phyloP scores from a whole-genome alignment of 2,113 vertebrate genomes.

The Erythrolamprus reginae region DNA sequence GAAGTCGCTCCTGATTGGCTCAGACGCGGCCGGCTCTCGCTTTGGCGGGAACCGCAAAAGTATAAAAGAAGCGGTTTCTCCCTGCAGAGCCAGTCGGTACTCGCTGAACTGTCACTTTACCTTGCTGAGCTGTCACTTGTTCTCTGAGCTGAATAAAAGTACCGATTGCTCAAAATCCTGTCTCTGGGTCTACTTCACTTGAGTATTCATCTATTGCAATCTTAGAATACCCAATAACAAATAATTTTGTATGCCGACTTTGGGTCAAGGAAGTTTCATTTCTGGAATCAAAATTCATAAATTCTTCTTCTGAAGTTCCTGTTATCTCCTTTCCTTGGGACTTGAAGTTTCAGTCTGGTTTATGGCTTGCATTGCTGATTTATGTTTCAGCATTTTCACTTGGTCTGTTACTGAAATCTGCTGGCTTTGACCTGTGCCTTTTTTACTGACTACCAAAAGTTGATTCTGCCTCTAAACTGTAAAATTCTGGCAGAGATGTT shows the following conservation, averaged over 20 bases:
- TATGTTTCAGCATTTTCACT: neutral
- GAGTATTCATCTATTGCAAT: neutral
- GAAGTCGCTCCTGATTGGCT: too few species aligned
- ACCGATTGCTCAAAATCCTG: too few species aligned
- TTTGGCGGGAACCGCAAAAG: too few species aligned
- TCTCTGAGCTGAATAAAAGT: too few species aligned
- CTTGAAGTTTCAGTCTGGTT: neutral
- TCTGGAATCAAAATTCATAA: neutral
- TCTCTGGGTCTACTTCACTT: too few species aligned
- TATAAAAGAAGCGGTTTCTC: too few species aligned
- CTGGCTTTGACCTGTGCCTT: neutral
- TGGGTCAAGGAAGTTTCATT: neutral
- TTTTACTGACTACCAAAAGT: neutral
- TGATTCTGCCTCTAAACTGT: neutral
- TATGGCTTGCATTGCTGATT: neutral
- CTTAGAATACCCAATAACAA: neutral
- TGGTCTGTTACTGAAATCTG: neutral
- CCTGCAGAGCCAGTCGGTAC: too few species aligned
- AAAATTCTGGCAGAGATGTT: neutral
- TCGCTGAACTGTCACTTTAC: too few species aligned
- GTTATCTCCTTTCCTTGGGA: neutral
- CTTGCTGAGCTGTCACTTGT: too few species aligned
- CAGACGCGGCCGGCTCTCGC: too few species aligned
- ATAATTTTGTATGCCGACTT: neutral
- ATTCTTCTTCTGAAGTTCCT: neutral